Evolutionary conservation across 2,113 vertebrate genomes (phyloP).

Genomic region (Vicugna pacos): DNA sequence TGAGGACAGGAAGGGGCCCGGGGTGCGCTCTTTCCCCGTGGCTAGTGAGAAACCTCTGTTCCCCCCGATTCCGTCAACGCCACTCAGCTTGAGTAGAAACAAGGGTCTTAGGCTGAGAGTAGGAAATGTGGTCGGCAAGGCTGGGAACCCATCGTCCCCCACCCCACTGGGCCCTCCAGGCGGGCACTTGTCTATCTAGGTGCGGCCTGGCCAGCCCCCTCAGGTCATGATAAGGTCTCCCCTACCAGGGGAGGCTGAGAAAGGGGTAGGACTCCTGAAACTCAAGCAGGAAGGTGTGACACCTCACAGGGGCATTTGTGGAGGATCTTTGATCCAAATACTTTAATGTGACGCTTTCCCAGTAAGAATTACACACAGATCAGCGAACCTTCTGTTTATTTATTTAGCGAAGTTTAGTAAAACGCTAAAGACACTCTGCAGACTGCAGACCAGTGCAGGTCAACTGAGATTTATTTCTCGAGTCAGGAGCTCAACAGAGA

Average conservation of each 20-base stretch:
- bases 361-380: not conserved
- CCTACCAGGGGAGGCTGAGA: not conserved
- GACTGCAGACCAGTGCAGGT: not conserved
- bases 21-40: not conserved
- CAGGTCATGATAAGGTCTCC: not conserved
- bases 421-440: not conserved
- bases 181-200: not conserved
- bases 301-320: not conserved
- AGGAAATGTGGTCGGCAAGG: not conserved
- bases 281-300: not conserved
- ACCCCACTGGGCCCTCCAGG: not conserved
- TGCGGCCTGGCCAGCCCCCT: not conserved
- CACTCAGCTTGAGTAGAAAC: not conserved
- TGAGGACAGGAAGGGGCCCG: not conserved
- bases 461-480: not conserved
- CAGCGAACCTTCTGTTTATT: too few relatives aligned
- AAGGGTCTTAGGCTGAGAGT: not conserved
- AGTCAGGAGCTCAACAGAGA: not conserved
- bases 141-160: too few relatives aligned
- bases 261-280: not conserved
- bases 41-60: not conserved
- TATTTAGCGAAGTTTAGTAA: not conserved
- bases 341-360: not conserved
- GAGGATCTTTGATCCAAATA: not conserved
- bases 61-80: rapidly evolving